These are phyloP conservation scores for Temnothorax unifasciatus DNA, from an alignment of 2,888 invertebrate genomes.

Conservation along the genomic window DNA sequence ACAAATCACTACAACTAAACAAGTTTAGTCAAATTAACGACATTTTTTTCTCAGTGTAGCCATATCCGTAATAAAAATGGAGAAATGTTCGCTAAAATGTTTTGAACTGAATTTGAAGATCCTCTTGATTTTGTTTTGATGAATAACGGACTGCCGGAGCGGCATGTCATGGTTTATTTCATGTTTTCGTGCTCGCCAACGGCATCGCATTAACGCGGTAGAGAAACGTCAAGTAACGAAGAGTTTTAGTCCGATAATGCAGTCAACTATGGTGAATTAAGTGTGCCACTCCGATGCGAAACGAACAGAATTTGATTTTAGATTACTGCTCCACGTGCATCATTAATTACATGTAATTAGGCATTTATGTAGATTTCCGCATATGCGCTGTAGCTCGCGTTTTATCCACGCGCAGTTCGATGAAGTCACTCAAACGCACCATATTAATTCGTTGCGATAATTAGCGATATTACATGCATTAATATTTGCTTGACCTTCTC, in stretches of 20 bases:
- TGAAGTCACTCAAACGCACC: neutral
- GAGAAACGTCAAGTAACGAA: neutral
- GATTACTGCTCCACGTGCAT: neutral
- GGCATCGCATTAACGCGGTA: neutral
- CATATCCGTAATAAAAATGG: neutral
- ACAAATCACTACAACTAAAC: too few species aligned
- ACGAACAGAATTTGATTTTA: slow-evolving; percentile 23
- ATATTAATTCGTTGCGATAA: slow-evolving; percentile 17
- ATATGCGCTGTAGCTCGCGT: neutral
- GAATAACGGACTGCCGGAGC: neutral
- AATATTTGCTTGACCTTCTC: slow-evolving; percentile 38
- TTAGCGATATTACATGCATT: slow-evolving; percentile 29
- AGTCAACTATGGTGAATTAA: neutral
- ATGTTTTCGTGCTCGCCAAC: neutral
- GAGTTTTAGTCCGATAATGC: slow-evolving; percentile 22
- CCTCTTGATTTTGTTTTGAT: neutral
- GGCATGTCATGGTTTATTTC: neutral
- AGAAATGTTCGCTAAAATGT: neutral
- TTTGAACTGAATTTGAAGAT: neutral
- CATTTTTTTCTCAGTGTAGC: too few species aligned
- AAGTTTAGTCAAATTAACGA: too few species aligned
- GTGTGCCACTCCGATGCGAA: neutral
- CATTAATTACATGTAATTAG: slow-evolving; percentile 37
- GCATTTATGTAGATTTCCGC: slow-evolving; percentile 6
- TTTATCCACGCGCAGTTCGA: neutral